Percentiles rank a stretch among this genome's conserved stretches.
phyloP scores from a whole-genome alignment of 2,113 vertebrate species.

The Sterna hirundo region DNA sequence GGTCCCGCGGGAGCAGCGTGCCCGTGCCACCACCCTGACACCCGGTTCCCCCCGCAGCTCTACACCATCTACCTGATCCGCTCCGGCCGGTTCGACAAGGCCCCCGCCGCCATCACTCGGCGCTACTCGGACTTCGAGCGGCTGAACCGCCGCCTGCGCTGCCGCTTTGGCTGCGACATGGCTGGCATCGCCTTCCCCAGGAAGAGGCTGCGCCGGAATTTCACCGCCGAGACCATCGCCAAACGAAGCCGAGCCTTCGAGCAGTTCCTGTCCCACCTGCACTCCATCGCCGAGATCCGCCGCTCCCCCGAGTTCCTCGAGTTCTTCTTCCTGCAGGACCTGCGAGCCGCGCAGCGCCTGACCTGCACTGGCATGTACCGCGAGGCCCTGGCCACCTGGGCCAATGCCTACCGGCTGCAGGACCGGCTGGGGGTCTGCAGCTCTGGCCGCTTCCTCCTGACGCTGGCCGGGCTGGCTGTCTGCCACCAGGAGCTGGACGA shows the following conservation, averaged over 20 bases:
- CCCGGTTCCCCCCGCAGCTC: slow-evolving; percentile 70
- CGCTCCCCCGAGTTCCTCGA: slow-evolving; percentile 79
- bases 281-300: slow-evolving; percentile 80
- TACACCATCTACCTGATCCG: slow-evolving; percentile 92
- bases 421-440: slow-evolving; percentile 78
- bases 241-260: slow-evolving; percentile 94
- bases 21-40: background rate
- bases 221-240: slow-evolving; percentile 90
- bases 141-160: slow-evolving; percentile 83
- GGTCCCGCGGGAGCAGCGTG: rapidly evolving
- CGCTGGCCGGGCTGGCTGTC: slow-evolving; percentile 82
- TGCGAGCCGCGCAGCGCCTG: slow-evolving; percentile 82
- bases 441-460: slow-evolving; percentile 81
- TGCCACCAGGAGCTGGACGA: slow-evolving; percentile 91
- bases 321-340: slow-evolving; percentile 90
- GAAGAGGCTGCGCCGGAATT: slow-evolving; percentile 89
- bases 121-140: slow-evolving; percentile 92
- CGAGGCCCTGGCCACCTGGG: slow-evolving; percentile 84
- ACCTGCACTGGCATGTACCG: slow-evolving; percentile 85
- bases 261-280: slow-evolving; percentile 89
- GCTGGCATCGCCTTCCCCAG: slow-evolving; percentile 86
- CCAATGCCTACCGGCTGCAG: slow-evolving; percentile 87
- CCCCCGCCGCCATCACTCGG: slow-evolving; percentile 83
- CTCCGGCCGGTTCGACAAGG: slow-evolving; percentile 80
- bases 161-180: slow-evolving; percentile 83